phyloP scores from a whole-genome alignment of 2,888 invertebrate genomes.

The Deilephila porcellus region DNA sequence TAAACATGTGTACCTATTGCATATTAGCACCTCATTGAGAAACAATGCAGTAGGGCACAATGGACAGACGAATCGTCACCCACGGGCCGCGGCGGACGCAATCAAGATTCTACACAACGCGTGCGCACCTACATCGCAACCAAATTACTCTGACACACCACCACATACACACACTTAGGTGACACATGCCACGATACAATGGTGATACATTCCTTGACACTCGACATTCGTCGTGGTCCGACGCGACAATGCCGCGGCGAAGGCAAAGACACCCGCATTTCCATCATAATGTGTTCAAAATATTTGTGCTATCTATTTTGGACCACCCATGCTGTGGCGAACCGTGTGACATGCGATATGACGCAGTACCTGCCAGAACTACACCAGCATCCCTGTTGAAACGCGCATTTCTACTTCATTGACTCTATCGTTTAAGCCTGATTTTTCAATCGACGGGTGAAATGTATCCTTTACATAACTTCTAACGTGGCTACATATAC shows the following conservation, averaged over 20 bases:
- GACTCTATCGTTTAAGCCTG: conserved; percentile 38
- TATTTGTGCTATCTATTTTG: conserved; percentile 75
- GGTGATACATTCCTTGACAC: conserved; percentile 51
- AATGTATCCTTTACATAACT: too few species aligned
- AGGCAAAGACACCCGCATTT: conserved; percentile 70
- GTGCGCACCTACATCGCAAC: conserved; percentile 51
- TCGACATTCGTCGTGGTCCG: conserved; percentile 73
- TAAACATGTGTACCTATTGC: conserved; percentile 33
- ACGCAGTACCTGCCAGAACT: conserved; percentile 77
- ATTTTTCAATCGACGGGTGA: not conserved
- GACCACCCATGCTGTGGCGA: conserved; percentile 75
- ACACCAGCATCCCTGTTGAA: conserved; percentile 65
- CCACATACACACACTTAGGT: conserved; percentile 10
- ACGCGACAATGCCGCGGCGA: conserved; percentile 66
- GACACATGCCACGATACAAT: conserved; percentile 39
- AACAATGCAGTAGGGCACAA: conserved; percentile 49
- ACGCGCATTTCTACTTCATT: conserved; percentile 48
- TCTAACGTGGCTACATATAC: too few species aligned
- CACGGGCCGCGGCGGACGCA: conserved; percentile 55
- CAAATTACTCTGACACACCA: conserved; percentile 50
- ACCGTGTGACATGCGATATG: conserved; percentile 70
- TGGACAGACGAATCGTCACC: conserved; percentile 59
- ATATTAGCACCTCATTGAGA: conserved; percentile 48
- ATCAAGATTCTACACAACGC: conserved; percentile 69
- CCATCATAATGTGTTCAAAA: conserved; percentile 81